Base-by-base conservation (phyloP, 2,888 invertebrate species). In the Thecocarcelia acutangulata region DNA sequence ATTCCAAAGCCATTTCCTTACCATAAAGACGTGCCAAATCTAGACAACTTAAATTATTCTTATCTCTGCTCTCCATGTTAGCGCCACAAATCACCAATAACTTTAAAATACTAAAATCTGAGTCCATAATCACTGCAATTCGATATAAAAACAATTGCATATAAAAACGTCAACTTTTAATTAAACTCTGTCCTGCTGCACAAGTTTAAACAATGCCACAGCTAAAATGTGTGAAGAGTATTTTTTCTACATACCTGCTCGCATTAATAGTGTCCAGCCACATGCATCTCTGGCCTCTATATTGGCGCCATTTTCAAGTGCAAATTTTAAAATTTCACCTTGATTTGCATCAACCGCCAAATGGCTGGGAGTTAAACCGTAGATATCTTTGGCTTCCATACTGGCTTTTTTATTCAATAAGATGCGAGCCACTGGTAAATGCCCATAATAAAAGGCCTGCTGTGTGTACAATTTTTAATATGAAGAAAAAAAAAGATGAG, bases 321-420 rank as follows among this genome's bases (percentile, higher is more conserved):
- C 90, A 81, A 90, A 91, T 84, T 87, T 88, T 40, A 90, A 83
- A 84, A 90, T 87, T 70, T 89, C 89, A 75, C 86, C 84, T 83
- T 89, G 90, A 86, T 89, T 89, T 77, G 87, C 89, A 85, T 91
- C 90, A 13, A 90, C 87, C 33, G 90, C 90, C 85, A 88, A 90
- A 84, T 90, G 90, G 24, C 88, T 87, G 12, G 90, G 88, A 44
- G 89, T 90, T 89, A 90, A 87, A 28, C 87, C 88, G 84, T 89
- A 88, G 75, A 86, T 87, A 85, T 90, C 90, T 66, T 50, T 84
- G 13, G 88, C 89, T 86, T 88, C 88, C 85, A 90, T 85, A 75
- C 86, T 85, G 5, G 90, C 91, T 83, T 88, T 89, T 80, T 89
- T 90, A 84, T 90, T 90, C 37, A 91, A 80, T 73, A 90, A 81